Evolutionary conservation across 2,797 vertebrate species (phyloP).

Genomic region (Melanotaenia maccullochi): DNA sequence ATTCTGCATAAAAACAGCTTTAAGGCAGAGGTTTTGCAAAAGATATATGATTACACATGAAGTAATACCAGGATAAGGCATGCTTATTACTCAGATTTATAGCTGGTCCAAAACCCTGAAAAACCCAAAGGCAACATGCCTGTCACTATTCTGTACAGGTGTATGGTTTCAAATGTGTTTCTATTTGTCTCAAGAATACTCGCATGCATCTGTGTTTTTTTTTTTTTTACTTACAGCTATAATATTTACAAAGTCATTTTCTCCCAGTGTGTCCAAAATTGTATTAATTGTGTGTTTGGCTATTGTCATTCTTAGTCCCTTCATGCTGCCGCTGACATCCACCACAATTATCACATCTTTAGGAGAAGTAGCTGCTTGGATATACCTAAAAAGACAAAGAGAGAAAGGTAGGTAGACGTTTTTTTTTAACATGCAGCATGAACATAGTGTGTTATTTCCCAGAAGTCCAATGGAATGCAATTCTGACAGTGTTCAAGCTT

Average conservation of each 20-base stretch:
- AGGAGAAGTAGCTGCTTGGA: conserved; percentile 95
- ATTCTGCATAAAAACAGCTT: conserved; percentile 53
- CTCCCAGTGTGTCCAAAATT: conserved; percentile 93
- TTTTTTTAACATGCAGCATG: neutral
- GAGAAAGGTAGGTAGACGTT: neutral
- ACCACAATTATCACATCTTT: conserved; percentile 95
- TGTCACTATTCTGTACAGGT: conserved; percentile 10
- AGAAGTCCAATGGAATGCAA: conserved; percentile 7
- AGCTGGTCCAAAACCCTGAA: conserved; percentile 44
- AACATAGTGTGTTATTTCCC: conserved; percentile 12
- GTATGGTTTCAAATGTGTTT: neutral
- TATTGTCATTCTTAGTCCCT: conserved; percentile 92
- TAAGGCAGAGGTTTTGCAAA: conserved; percentile 56
- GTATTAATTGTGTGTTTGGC: conserved; percentile 95
- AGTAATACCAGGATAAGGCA: conserved; percentile 69
- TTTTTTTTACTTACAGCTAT: conserved; percentile 85
- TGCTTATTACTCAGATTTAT: conserved; percentile 62
- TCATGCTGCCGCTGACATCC: conserved; percentile 97
- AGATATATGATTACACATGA: conserved; percentile 63
- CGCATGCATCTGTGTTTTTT: neutral
- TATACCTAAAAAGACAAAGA: conserved; percentile 85
- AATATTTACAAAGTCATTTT: conserved; percentile 97
- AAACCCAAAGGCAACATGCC: conserved; percentile 9
- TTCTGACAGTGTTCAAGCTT: conserved; percentile 35
- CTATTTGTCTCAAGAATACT: neutral